Base-by-base conservation (phyloP, 1,140 invertebrate genomes). In the Drosophila kanapiae region DNA sequence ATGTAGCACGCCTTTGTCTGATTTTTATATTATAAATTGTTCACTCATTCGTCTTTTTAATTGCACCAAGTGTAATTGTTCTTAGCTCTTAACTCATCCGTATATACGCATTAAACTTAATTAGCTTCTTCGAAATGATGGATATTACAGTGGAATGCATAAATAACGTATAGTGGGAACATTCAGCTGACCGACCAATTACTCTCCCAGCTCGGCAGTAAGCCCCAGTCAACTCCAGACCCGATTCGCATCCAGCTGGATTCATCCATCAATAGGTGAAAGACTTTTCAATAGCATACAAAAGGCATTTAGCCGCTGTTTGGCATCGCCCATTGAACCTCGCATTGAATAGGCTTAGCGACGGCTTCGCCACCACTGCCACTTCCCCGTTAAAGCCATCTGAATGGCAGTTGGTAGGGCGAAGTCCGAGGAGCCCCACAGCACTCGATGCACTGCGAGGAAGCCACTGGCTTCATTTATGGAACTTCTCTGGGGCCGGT, bases 261-360 rank as follows among this genome's bases (percentile, higher is more conserved):
- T 69, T 54, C 58, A 77, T 74, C 62, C 48, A 78, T 88, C 72
- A 88, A 85, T 85, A 64, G 82, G 78, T 67, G 63, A 80, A 84
- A 80, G 72, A 61, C 77, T 70, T 80, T 80, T 83, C 63, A 84
- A 84, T 80, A 63, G 80, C 53, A 65, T 65, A 87, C 77, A 87
- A 87, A 87, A 80, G 83, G 84, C 84, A 87, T 88, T 87, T 88
- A 87, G 83, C 64, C 68, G 84, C 84, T 84, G 80, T 88, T 88
- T 84, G 83, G 81, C 87, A 88, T 88, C 82, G 68, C 80, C 72
- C 74, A 84, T 87, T 84, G 84, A 87, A 57, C 69, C 63, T 67
- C 62, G 61, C 61, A 70, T 78, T 88, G 77, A 87, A 87, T 87
- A 80, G 84, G 80, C 80, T 70, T 74, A 71, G 77, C 63, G 57